These are phyloP conservation scores for Epizoanthus scotinus DNA, from an alignment of 92 coral and sea anemone species.

Conservation along the genomic window DNA sequence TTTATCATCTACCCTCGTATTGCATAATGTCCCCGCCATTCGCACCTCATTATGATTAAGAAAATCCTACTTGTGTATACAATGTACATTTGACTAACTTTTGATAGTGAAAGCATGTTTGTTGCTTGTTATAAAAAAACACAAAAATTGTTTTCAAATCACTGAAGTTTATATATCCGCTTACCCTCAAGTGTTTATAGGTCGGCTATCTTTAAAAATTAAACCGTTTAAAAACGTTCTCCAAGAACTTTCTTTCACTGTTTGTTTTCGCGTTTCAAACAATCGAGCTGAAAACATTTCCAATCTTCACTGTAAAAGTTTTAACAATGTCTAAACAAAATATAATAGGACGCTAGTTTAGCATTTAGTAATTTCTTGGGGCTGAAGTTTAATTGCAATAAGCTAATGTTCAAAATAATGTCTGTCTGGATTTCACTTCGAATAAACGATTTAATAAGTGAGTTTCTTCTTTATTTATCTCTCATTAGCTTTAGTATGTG, in stretches of 20 bases:
- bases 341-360: not conserved
- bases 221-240: not conserved
- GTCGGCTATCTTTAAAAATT: not conserved
- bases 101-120: not conserved
- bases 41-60: not conserved
- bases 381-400: conserved; percentile 19
- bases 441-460: not conserved
- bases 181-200: too few species aligned
- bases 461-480: conserved; percentile 1
- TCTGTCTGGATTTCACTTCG: conserved; percentile 13
- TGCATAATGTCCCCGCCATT: not conserved
- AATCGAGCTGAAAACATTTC: not conserved
- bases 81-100: conserved; percentile 14
- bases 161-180: too few species aligned
- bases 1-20: too few species aligned
- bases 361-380: not conserved
- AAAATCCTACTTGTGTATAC: not conserved
- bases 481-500: conserved; percentile 8
- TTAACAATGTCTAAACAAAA: conserved; percentile 8
- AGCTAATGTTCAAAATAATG: not conserved
- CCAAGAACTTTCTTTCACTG: not conserved
- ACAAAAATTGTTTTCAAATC: too few species aligned
- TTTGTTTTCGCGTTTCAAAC: not conserved
- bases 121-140: not conserved
- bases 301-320: not conserved